Percentiles rank a stretch among this genome's conserved stretches.
These are phyloP conservation scores for Passerina amoena DNA, from an alignment of 2,113 vertebrate species.

Conservation along the genomic window DNA sequence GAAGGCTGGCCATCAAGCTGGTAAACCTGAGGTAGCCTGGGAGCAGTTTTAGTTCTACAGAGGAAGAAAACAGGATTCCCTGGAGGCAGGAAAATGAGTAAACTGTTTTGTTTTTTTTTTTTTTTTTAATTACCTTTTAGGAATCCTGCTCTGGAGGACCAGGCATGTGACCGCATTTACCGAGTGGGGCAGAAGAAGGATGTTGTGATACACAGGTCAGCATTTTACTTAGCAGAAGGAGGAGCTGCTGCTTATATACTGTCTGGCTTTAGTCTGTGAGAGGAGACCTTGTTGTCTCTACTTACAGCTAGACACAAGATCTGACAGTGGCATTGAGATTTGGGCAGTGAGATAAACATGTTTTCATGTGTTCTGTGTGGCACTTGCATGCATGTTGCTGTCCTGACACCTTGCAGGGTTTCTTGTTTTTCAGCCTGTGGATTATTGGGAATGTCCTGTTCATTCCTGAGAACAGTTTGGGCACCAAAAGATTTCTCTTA, in stretches of 20 bases:
- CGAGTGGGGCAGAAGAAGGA: slow-evolving; percentile 88
- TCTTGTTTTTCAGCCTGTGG: not conserved
- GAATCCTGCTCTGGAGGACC: slow-evolving; percentile 96
- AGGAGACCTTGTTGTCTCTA: not conserved
- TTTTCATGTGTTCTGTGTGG: not conserved
- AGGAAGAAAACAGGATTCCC: not conserved
- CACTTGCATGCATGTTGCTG: not conserved
- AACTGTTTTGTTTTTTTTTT: too few species aligned
- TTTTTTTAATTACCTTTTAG: slow-evolving; percentile 55
- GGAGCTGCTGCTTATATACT: not conserved
- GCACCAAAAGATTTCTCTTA: not conserved
- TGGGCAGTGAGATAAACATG: not conserved
- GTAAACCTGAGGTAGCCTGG: not conserved
- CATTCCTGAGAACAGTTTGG: not conserved
- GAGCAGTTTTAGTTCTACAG: not conserved
- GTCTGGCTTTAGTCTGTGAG: not conserved
- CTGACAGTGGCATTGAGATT: not conserved
- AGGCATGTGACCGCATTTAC: slow-evolving; percentile 95
- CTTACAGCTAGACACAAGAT: not conserved
- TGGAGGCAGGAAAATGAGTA: not conserved
- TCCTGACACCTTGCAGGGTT: not conserved
- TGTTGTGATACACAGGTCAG: slow-evolving; percentile 92
- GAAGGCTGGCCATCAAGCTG: not conserved
- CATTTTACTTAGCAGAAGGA: not conserved
- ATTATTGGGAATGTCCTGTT: not conserved